These are phyloP conservation scores for Alentia gelatinosa DNA, from an alignment of 2,888 invertebrate genomes.

Conservation along the genomic window DNA sequence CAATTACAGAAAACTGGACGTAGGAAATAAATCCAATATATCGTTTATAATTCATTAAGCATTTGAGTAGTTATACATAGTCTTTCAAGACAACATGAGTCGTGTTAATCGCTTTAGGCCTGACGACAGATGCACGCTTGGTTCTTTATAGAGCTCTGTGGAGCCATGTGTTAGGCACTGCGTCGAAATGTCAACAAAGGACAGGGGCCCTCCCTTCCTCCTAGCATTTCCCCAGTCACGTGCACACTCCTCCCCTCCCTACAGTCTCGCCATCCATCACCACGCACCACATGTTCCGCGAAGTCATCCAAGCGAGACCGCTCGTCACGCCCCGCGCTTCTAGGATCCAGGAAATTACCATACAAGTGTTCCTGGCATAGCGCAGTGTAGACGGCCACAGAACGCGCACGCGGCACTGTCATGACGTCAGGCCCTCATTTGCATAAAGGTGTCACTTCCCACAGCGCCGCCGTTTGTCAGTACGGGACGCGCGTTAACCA, in stretches of 20 bases:
- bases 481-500: conserved; percentile 5
- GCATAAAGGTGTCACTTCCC: neutral
- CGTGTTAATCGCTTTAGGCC: neutral
- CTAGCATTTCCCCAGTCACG: neutral
- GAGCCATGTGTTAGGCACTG: neutral
- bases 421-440: conserved; percentile 47
- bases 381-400: neutral
- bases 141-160: neutral
- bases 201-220: neutral
- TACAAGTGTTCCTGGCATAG: conserved; percentile 27
- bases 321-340: neutral
- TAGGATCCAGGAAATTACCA: conserved; percentile 39
- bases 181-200: neutral
- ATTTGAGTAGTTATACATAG: neutral
- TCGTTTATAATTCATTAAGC: neutral
- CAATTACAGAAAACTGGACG: neutral
- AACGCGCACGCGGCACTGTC: neutral
- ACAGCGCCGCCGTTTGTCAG: neutral
- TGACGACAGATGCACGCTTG: neutral
- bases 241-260: neutral
- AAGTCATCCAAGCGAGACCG: neutral
- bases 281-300: neutral
- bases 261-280: neutral
- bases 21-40: neutral
- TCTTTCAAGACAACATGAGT: neutral